A percentile compares a stretch with the other conserved stretches of the same genome.
These are phyloP conservation scores for Calycopis cecrops DNA, from an alignment of 1,140 invertebrate genomes.

Conservation along the genomic window DNA sequence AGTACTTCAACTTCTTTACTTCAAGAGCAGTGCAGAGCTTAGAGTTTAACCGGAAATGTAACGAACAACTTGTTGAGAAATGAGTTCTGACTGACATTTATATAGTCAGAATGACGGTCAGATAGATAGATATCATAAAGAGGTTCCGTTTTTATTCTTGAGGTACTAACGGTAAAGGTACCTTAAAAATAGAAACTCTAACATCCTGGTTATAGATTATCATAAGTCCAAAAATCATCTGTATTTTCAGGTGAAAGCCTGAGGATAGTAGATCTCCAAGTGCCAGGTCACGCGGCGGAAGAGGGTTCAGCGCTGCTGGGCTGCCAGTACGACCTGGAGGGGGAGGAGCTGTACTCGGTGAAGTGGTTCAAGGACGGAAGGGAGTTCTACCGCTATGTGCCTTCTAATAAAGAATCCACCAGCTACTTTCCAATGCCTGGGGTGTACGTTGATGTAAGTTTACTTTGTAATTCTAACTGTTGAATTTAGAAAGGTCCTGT, in stretches of 20 bases:
- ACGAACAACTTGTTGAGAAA: too few relatives aligned
- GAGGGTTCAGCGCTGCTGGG: slow-evolving; percentile 73
- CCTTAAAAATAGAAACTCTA: too few relatives aligned
- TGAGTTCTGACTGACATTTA: too few relatives aligned
- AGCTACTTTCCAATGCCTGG: slow-evolving; percentile 76
- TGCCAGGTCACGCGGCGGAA: slow-evolving; percentile 76
- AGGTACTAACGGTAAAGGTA: too few relatives aligned
- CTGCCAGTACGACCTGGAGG: slow-evolving; percentile 77
- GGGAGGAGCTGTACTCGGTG: slow-evolving; percentile 83
- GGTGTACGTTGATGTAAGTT: slow-evolving; percentile 79
- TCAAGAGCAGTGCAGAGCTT: too few relatives aligned
- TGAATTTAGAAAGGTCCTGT: neutral
- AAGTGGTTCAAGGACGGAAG: slow-evolving; percentile 88
- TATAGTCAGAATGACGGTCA: too few relatives aligned
- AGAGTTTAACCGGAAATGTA: too few relatives aligned
- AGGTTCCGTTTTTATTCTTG: too few relatives aligned
- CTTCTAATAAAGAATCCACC: slow-evolving; percentile 72
- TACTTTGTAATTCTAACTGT: neutral
- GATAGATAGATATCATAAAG: too few relatives aligned
- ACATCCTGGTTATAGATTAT: too few relatives aligned
- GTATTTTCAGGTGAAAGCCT: slow-evolving; percentile 36
- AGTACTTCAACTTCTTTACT: too few relatives aligned
- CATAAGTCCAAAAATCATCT: neutral
- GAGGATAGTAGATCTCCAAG: slow-evolving; percentile 53
- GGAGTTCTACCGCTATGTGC: slow-evolving; percentile 81